Evolutionary conservation across 1,140 invertebrate genomes (phyloP).

Genomic region (Camponotus pennsylvanicus): DNA sequence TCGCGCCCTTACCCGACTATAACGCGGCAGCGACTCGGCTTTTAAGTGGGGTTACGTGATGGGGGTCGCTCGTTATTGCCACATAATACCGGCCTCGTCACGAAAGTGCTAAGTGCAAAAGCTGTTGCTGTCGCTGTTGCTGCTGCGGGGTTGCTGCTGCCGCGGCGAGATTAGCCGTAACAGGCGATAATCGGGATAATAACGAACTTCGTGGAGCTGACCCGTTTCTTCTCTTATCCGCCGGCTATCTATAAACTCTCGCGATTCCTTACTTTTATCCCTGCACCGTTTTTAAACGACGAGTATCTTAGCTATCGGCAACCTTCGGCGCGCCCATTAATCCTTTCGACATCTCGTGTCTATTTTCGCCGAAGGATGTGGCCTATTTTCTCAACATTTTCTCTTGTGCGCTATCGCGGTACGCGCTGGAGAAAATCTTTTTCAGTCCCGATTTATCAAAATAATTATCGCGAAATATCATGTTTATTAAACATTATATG

Average conservation of each 20-base stretch:
- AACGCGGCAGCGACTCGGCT: slow-evolving; percentile 16
- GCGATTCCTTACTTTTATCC: slow-evolving; percentile 28
- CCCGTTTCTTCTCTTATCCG: slow-evolving; percentile 47
- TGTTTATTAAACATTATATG: neutral
- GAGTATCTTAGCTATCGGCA: neutral
- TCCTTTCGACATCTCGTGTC: neutral
- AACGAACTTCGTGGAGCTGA: slow-evolving; percentile 55
- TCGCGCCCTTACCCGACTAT: slow-evolving; percentile 13
- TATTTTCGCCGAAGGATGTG: slow-evolving; percentile 44
- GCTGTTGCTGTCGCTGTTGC: slow-evolving; percentile 26
- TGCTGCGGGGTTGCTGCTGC: slow-evolving; percentile 53
- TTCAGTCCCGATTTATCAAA: neutral
- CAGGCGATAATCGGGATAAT: slow-evolving; percentile 73
- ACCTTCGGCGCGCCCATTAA: slow-evolving; percentile 28
- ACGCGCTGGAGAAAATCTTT: neutral
- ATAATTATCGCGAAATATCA: neutral
- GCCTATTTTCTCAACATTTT: slow-evolving; percentile 31
- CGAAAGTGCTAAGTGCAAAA: slow-evolving; percentile 70
- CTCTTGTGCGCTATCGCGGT: too few relatives aligned
- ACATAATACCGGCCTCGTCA: slow-evolving; percentile 62
- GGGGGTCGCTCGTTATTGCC: slow-evolving; percentile 73
- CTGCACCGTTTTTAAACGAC: neutral
- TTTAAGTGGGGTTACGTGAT: slow-evolving; percentile 73
- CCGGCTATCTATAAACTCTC: slow-evolving; percentile 34
- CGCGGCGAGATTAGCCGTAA: slow-evolving; percentile 67